Evolutionary conservation across 2,888 invertebrate genomes (phyloP).

Genomic region (Mayetiola destructor): DNA sequence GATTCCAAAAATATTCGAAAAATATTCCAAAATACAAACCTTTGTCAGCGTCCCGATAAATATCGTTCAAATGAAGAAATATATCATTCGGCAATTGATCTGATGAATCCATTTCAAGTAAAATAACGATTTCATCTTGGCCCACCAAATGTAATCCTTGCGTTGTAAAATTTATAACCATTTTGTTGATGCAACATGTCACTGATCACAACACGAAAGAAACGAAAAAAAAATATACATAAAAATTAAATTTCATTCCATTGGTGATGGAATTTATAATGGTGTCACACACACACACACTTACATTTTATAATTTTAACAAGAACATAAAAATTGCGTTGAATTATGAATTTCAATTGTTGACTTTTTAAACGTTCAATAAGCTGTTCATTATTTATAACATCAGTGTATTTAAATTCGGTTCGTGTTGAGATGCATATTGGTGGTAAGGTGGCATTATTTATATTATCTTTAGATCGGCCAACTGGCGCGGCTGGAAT

Average conservation of each 20-base stretch:
- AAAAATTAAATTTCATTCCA: neutral
- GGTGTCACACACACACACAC: no score
- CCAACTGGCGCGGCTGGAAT: constrained; percentile 37
- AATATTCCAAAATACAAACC: constrained; percentile 27
- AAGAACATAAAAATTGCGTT: constrained; percentile 56
- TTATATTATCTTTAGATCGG: constrained; percentile 23
- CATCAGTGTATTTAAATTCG: constrained; percentile 29
- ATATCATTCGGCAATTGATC: constrained; percentile 53
- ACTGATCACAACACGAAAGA: constrained; percentile 36
- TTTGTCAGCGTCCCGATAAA: constrained; percentile 54
- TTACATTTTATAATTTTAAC: constrained; percentile 61
- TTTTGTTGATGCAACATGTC: constrained; percentile 58
- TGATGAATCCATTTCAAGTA: constrained; percentile 54
- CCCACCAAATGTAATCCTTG: constrained; percentile 64
- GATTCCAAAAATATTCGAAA: constrained; percentile 8
- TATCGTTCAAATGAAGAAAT: constrained; percentile 54
- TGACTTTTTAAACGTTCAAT: constrained; percentile 44
- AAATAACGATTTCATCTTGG: constrained; percentile 65
- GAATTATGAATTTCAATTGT: constrained; percentile 56
- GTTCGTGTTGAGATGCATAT: constrained; percentile 29
- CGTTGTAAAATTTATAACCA: constrained; percentile 63
- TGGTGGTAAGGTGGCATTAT: constrained; percentile 41
- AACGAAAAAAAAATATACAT: constrained; percentile 14
- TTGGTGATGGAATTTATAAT: no score
- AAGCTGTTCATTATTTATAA: constrained; percentile 39